Evolutionary conservation across 1,140 invertebrate species (phyloP).

Genomic region (Pachypeltis micranthus): DNA sequence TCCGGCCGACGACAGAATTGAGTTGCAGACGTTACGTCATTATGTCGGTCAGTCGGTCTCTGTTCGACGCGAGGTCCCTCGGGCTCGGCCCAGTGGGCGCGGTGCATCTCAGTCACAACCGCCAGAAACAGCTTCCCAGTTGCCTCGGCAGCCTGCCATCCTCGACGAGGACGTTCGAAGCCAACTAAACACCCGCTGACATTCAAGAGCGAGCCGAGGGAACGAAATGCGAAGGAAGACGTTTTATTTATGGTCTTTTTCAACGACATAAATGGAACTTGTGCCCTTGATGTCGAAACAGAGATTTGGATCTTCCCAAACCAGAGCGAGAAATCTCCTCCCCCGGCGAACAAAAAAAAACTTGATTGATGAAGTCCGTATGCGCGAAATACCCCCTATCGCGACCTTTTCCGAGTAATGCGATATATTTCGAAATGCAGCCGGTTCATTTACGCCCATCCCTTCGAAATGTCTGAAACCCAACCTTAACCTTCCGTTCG

Average conservation of each 20-base stretch:
- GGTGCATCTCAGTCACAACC: background rate
- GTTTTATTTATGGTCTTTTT: background rate
- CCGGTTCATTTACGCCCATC: too few relatives aligned
- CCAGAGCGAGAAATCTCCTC: background rate
- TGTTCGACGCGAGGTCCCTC: background rate
- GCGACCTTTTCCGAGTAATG: too few relatives aligned
- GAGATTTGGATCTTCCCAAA: background rate
- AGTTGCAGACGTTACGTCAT: background rate
- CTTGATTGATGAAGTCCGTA: too few relatives aligned
- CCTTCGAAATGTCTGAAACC: too few relatives aligned
- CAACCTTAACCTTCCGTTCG: too few relatives aligned
- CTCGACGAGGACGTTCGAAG: too few relatives aligned
- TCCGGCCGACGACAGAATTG: background rate
- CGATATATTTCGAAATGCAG: too few relatives aligned
- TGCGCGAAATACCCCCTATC: too few relatives aligned
- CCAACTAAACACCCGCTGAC: background rate
- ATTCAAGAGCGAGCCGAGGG: background rate
- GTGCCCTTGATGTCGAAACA: background rate
- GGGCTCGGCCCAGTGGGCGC: background rate
- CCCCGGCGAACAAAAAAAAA: too few relatives aligned
- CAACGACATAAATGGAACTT: background rate
- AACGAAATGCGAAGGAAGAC: background rate
- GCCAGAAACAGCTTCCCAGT: too few relatives aligned
- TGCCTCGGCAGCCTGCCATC: too few relatives aligned
- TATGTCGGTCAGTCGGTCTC: background rate